Base-by-base conservation (phyloP, 2,888 invertebrate genomes). In the Drosophila ochracea region DNA sequence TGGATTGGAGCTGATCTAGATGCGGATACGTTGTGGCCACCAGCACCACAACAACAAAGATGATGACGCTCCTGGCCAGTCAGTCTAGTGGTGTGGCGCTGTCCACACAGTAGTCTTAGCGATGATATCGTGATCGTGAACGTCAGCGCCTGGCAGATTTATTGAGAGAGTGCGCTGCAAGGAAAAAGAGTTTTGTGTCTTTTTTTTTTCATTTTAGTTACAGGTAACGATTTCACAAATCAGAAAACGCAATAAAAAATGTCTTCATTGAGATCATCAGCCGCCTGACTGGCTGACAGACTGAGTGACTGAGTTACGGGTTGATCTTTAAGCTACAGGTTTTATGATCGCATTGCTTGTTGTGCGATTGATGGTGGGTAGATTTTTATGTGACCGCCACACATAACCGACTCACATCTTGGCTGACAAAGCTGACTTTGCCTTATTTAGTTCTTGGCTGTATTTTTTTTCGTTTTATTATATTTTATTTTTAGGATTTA, bases 241-340 rank as follows among this genome's bases (percentile, higher is more conserved):
- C 85, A 87, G 71, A 68, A 68, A 78, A 68, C 75, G 76, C 69
- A 71, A 69, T 75, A 73, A 61, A 72, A 76, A 83, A 82, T 78
- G 78, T 83, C 84, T 87, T 80, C 78, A 89, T 87, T 87, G 87
- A 87, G 87, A 87, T 87, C 87, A 87, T 87, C 87, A 83, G 59
- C 66, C 66, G 68, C 43, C 63, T 57, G 61, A 13, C 53, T 61
- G 62, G n/a, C 68, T 69, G 55, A 33, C 57, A 67, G 72, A 30
- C 63, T 49, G 50, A 33, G 67, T 52, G 57, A 35, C 50, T 68
- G 64, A 16, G 53, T 67, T 53, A 11, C 19, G 57, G 50, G 58
- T 52, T 72, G 79, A 76, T 80, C 80, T 73, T 68, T 68, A 64
- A 43, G 78, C 88, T 87, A 81, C 85, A 85, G 83, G 89, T 86